Evolutionary conservation across 2,888 invertebrate genomes (phyloP).

Genomic region (Leptopilina myrica): DNA sequence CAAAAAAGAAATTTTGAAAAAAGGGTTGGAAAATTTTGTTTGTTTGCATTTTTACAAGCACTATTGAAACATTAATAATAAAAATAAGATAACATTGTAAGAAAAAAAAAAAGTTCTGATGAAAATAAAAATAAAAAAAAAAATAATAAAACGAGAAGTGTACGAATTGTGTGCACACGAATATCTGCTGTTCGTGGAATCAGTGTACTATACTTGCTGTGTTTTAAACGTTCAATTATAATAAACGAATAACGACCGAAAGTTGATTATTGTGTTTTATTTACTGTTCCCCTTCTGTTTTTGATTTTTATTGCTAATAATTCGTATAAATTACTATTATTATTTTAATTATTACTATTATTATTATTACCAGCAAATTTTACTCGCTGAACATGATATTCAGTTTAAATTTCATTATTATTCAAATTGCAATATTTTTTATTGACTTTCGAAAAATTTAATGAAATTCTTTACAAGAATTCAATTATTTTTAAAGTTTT

Average conservation of each 20-base stretch:
- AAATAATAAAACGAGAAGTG: constrained; percentile 42
- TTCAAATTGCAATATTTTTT: too few species aligned
- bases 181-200: constrained; percentile 61
- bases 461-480: too few species aligned
- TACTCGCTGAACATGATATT: too few species aligned
- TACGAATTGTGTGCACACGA: constrained; percentile 55
- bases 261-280: neutral
- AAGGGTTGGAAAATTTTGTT: neutral
- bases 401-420: too few species aligned
- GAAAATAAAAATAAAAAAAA: neutral
- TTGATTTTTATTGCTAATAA: neutral
- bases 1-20: too few species aligned
- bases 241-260: constrained; percentile 61
- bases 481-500: too few species aligned
- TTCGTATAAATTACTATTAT: neutral
- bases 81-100: constrained; percentile 28
- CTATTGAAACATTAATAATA: constrained; percentile 10
- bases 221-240: constrained; percentile 67
- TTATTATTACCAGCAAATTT: too few species aligned
- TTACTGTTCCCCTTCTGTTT: neutral
- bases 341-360: too few species aligned
- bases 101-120: constrained; percentile 28
- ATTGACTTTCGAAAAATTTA: too few species aligned
- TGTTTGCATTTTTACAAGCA: constrained; percentile 24
- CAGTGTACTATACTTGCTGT: constrained; percentile 61